These are phyloP conservation scores for Anthrax anthrax DNA, from an alignment of 2,888 invertebrate genomes.

Conservation along the genomic window DNA sequence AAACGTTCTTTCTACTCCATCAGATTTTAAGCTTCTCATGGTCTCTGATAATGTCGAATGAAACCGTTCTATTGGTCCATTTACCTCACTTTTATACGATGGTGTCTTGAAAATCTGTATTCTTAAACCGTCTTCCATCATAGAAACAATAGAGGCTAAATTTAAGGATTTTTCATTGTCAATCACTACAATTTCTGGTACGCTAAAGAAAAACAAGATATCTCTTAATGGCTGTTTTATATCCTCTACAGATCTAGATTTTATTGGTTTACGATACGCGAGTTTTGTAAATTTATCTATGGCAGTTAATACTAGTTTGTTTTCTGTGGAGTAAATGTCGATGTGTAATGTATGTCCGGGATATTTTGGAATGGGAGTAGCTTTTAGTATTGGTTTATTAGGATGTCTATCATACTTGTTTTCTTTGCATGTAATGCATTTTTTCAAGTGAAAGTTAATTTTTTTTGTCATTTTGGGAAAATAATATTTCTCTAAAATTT, in stretches of 20 bases:
- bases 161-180: slow-evolving; percentile 7
- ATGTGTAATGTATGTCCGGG: slow-evolving; percentile 11
- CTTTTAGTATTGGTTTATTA: slow-evolving; percentile 3
- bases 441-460: neutral
- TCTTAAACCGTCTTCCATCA: slow-evolving; percentile 3
- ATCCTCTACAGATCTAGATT: slow-evolving; percentile 6
- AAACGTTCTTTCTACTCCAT: neutral
- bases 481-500: slow-evolving; percentile 9
- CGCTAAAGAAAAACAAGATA: slow-evolving; percentile 7
- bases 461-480: slow-evolving; percentile 1
- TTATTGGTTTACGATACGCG: slow-evolving; percentile 1
- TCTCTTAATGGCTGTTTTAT: slow-evolving; percentile 7
- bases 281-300: slow-evolving; percentile 11
- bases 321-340: slow-evolving; percentile 10
- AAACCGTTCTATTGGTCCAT: slow-evolving; percentile 4
- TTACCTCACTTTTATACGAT: slow-evolving; percentile 5
- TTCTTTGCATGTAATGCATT: neutral
- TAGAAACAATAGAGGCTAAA: slow-evolving; percentile 1
- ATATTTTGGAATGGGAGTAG: slow-evolving; percentile 10
- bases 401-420: slow-evolving; percentile 9
- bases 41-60: slow-evolving; percentile 7
- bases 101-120: slow-evolving; percentile 2
- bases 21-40: slow-evolving; percentile 2
- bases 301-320: slow-evolving; percentile 3
- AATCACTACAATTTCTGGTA: slow-evolving; percentile 9